A percentile compares a stretch with the other conserved stretches of the same genome.
phyloP scores from a whole-genome alignment of 2,888 invertebrate species.

The Drosophila prolongata region DNA sequence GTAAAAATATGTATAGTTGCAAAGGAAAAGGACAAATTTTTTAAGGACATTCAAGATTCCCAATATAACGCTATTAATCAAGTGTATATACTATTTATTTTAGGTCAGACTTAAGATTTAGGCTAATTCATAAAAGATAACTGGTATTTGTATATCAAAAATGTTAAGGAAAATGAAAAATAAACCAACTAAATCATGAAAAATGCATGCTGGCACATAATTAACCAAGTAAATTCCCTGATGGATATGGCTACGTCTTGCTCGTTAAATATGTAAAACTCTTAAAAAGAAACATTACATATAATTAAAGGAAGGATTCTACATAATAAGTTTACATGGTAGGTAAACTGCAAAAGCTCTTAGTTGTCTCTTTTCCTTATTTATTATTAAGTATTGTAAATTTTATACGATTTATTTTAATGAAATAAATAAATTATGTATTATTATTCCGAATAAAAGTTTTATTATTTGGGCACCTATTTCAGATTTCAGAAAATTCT shows the following conservation, averaged over 20 bases:
- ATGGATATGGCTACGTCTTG: neutral
- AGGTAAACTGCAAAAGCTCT: conserved; percentile 59
- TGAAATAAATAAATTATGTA: conserved; percentile 26
- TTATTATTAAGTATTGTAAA: conserved; percentile 52
- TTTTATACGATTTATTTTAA: conserved; percentile 63
- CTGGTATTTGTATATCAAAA: conserved; percentile 24
- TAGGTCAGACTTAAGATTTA: conserved; percentile 32
- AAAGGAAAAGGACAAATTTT: no score
- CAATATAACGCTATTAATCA: conserved; percentile 42
- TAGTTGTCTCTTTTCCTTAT: conserved; percentile 51
- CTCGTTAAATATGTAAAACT: no score
- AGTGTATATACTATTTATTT: conserved; percentile 51
- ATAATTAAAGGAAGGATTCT: no score
- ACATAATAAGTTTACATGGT: conserved; percentile 20
- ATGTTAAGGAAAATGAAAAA: conserved; percentile 7
- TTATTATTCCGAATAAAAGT: neutral
- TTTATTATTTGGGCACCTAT: no score
- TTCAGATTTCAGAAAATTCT: no score
- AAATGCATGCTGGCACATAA: conserved; percentile 23
- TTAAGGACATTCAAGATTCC: conserved; percentile 7
- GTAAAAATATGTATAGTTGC: no score
- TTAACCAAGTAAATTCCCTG: neutral
- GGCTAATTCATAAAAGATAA: conserved; percentile 28
- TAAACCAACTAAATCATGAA: conserved; percentile 4
- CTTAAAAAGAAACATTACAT: no score